phyloP scores from a whole-genome alignment of 2,888 invertebrate genomes.

The Parochlus steinenii region DNA sequence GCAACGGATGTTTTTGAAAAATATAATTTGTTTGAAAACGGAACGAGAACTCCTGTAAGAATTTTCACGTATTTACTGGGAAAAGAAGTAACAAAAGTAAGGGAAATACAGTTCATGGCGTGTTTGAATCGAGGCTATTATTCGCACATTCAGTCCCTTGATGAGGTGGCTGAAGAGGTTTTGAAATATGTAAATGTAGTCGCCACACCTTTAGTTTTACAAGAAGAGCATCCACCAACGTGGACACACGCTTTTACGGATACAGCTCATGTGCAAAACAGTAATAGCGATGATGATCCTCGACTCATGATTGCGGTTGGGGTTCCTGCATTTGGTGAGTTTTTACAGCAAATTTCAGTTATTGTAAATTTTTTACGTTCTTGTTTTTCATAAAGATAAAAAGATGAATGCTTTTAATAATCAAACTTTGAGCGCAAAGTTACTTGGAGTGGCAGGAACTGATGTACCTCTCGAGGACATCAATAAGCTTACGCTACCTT shows the following conservation, averaged over 20 bases:
- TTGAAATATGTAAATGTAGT: conserved; percentile 91
- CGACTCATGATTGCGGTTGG: conserved; percentile 81
- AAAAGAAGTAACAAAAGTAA: conserved; percentile 77
- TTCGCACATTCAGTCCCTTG: conserved; percentile 84
- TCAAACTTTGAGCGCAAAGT: conserved; percentile 38
- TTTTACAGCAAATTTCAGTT: no score
- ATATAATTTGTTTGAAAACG: conserved; percentile 59
- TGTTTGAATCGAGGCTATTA: conserved; percentile 91
- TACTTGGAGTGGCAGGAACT: conserved; percentile 91
- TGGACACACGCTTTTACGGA: conserved; percentile 95
- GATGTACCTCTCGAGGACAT: conserved; percentile 89
- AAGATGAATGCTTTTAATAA: no score
- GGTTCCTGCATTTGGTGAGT: conserved; percentile 72
- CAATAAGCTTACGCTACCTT: conserved; percentile 71
- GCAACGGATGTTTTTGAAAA: conserved; percentile 67
- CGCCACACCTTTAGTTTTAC: conserved; percentile 66
- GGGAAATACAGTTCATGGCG: conserved; percentile 86
- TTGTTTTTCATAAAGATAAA: no score
- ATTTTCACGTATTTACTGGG: conserved; percentile 94
- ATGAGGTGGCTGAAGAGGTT: conserved; percentile 92
- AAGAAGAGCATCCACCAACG: conserved; percentile 62
- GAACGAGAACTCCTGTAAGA: conserved; percentile 61
- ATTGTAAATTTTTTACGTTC: no score
- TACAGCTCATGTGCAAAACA: conserved; percentile 32
- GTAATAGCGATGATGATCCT: conserved; percentile 12